Evolutionary conservation across 2,888 invertebrate genomes (phyloP).

Genomic region (Tholera decimalis): DNA sequence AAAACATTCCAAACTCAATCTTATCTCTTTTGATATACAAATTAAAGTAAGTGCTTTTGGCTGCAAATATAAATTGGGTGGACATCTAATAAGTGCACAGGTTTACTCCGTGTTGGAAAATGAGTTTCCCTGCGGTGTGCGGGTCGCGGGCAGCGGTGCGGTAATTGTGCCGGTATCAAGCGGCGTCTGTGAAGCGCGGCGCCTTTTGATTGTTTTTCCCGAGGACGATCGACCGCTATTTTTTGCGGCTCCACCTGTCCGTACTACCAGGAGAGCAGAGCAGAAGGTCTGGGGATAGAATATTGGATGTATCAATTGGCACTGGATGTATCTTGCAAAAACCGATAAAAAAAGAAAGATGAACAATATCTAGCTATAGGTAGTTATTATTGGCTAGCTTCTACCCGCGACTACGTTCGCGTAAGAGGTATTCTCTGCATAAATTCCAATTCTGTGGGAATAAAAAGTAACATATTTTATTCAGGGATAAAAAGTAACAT

Average conservation of each 20-base stretch:
- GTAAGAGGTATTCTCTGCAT: too few species aligned
- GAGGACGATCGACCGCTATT: conserved; percentile 74
- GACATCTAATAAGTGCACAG: conserved; percentile 86
- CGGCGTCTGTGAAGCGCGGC: conserved; percentile 84
- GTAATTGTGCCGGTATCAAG: conserved; percentile 87
- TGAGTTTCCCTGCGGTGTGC: conserved; percentile 85
- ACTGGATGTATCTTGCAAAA: too few species aligned
- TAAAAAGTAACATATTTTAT: too few species aligned
- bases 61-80: conserved; percentile 64
- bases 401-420: too few species aligned
- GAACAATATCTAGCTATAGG: too few species aligned
- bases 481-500: too few species aligned
- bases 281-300: conserved; percentile 40
- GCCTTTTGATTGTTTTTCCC: conserved; percentile 90
- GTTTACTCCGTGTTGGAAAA: conserved; percentile 88
- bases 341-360: too few species aligned
- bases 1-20: conserved; percentile 60
- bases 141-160: conserved; percentile 70
- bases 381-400: too few species aligned
- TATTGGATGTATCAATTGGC: not conserved
- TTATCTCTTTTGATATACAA: conserved; percentile 27
- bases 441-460: too few species aligned
- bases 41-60: conserved; percentile 5
- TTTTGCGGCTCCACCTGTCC: conserved; percentile 80
- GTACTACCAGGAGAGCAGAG: conserved; percentile 64